These are phyloP conservation scores for Saxidomus purpurata DNA, from an alignment of 1,140 invertebrate genomes.

Conservation along the genomic window DNA sequence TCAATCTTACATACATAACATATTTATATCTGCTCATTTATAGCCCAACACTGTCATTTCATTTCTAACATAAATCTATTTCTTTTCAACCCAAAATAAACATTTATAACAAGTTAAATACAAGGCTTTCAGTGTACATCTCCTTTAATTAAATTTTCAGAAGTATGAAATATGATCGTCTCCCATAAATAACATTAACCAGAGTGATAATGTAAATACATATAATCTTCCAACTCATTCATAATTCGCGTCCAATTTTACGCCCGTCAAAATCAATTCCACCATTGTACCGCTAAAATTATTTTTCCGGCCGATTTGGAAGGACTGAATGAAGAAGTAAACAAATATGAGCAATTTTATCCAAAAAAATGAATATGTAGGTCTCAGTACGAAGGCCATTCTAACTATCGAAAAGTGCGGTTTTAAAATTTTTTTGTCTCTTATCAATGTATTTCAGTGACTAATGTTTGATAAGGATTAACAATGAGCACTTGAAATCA, in stretches of 20 bases:
- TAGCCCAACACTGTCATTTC: background rate
- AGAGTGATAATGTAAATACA: background rate
- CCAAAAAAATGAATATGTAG: background rate
- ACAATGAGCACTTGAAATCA: background rate
- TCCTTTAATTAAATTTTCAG: background rate
- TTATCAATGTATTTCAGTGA: slow-evolving; percentile 25
- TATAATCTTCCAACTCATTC: background rate
- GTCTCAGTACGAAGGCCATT: background rate
- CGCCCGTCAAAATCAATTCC: slow-evolving; percentile 25
- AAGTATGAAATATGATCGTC: background rate
- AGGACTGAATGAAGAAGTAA: background rate
- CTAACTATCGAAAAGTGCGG: background rate
- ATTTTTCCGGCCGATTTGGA: background rate
- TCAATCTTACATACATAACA: too few relatives aligned
- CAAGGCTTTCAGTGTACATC: background rate
- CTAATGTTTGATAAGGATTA: slow-evolving; percentile 9
- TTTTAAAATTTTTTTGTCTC: slow-evolving; percentile 10
- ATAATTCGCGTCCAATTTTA: background rate
- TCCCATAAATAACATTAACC: background rate
- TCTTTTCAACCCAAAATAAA: slow-evolving; percentile 46
- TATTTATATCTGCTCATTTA: too few relatives aligned
- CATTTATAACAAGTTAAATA: slow-evolving; percentile 13
- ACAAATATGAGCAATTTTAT: background rate
- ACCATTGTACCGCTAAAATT: background rate
- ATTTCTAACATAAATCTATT: slow-evolving; percentile 48